phyloP scores from a whole-genome alignment of 2,888 invertebrate species.

The Aphodius sticticus region DNA sequence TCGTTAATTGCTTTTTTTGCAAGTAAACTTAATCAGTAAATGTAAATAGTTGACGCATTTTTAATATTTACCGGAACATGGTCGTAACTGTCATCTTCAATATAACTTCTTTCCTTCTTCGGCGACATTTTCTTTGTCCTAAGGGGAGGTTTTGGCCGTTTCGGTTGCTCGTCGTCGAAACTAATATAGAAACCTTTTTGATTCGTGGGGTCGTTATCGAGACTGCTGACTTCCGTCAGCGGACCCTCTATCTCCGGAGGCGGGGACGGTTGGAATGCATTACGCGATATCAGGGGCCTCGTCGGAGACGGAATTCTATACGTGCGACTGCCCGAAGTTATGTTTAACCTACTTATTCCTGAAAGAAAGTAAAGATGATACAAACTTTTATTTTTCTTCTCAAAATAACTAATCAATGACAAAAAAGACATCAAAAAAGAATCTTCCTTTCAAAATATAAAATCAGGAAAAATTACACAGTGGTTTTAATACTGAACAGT shows the following conservation, averaged over 20 bases:
- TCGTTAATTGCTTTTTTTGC: no score
- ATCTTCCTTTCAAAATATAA: no score
- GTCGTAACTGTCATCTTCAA: conserved; percentile 37
- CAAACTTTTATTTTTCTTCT: no score
- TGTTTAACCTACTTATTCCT: conserved; percentile 80
- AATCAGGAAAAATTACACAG: no score
- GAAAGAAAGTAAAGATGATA: conserved; percentile 25
- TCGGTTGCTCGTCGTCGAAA: conserved; percentile 88
- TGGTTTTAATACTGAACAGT: no score
- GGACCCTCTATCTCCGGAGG: conserved; percentile 47
- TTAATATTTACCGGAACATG: conserved; percentile 27
- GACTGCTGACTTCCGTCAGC: conserved; percentile 59
- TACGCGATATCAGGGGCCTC: conserved; percentile 72
- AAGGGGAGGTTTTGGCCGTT: conserved; percentile 88
- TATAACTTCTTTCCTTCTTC: conserved; percentile 70
- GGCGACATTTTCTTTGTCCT: conserved; percentile 77
- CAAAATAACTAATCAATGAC: no score
- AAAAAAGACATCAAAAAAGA: no score
- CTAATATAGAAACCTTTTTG: conserved; percentile 94
- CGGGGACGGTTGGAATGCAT: conserved; percentile 70
- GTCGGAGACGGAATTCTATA: conserved; percentile 92
- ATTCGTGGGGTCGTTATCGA: conserved; percentile 60
- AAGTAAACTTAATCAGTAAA: conserved; percentile 50
- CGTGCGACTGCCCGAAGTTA: conserved; percentile 86
- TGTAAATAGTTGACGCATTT: not conserved